These are phyloP conservation scores for Leptopilina drosophilae DNA, from an alignment of 2,888 invertebrate genomes.

Conservation along the genomic window DNA sequence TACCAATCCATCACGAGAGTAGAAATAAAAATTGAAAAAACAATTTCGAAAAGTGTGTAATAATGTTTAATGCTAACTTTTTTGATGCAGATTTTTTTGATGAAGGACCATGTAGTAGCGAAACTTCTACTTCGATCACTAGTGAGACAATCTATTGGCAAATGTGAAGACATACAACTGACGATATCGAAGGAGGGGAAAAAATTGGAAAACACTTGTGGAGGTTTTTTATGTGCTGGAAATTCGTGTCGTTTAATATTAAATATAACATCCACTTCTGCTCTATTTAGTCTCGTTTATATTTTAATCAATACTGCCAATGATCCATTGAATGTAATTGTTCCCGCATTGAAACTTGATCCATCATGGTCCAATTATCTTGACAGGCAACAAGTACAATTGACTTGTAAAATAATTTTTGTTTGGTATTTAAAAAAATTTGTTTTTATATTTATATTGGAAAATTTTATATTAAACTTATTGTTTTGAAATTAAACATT, in stretches of 20 bases:
- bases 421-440: too few relatives aligned
- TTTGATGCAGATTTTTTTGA: slow-evolving; percentile 81
- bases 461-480: too few relatives aligned
- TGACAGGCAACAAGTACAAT: slow-evolving; percentile 84
- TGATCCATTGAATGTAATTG: slow-evolving; percentile 79
- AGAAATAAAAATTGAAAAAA: neutral
- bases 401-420: too few relatives aligned
- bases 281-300: slow-evolving; percentile 82
- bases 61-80: neutral
- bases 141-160: slow-evolving; percentile 58
- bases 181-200: slow-evolving; percentile 26
- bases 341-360: slow-evolving; percentile 82
- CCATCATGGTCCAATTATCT: slow-evolving; percentile 85
- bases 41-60: neutral
- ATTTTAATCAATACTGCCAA: slow-evolving; percentile 83
- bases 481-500: too few relatives aligned
- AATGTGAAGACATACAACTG: slow-evolving; percentile 21
- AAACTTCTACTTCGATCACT: slow-evolving; percentile 73
- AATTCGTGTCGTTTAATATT: slow-evolving; percentile 80
- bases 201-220: slow-evolving; percentile 77
- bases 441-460: too few relatives aligned
- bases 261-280: slow-evolving; percentile 78
- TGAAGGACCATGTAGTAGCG: slow-evolving; percentile 84
- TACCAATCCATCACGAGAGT: neutral
- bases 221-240: slow-evolving; percentile 85